Evolutionary conservation across 2,797 vertebrate genomes (phyloP).

Genomic region (Chrysocyon brachyurus): DNA sequence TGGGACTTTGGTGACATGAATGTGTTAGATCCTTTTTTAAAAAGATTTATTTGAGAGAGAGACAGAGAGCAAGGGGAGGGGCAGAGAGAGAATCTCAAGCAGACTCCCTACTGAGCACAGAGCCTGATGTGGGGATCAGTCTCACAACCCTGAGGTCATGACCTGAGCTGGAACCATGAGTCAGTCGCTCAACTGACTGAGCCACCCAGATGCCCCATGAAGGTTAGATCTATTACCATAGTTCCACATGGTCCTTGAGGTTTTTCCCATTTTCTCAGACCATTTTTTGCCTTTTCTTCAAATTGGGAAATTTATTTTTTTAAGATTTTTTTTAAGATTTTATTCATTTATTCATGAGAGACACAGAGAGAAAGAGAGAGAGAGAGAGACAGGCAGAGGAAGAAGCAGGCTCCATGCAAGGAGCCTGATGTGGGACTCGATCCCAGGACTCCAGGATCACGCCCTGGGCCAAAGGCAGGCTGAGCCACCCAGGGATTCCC

Average conservation of each 20-base stretch:
- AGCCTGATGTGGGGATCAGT: background rate
- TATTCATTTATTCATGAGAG: too few species aligned
- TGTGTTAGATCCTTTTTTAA: background rate
- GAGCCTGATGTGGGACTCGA: too few species aligned
- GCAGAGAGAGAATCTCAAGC: background rate
- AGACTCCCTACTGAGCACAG: background rate
- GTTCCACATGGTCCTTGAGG: background rate
- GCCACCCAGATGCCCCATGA: background rate
- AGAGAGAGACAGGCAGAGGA: too few species aligned
- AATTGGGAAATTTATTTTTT: background rate
- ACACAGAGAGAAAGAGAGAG: too few species aligned
- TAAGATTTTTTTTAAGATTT: too few species aligned
- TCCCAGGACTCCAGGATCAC: too few species aligned
- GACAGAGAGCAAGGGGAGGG: background rate
- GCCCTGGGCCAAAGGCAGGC: too few species aligned
- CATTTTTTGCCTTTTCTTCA: constrained; percentile 46
- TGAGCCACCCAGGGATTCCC: too few species aligned
- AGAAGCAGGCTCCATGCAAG: too few species aligned
- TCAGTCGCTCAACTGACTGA: too few species aligned
- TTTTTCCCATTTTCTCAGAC: background rate
- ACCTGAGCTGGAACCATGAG: too few species aligned
- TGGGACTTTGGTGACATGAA: constrained; percentile 44
- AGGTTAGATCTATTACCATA: constrained; percentile 53
- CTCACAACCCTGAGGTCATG: background rate
- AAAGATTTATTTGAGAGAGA: background rate